A percentile compares a stretch with the other conserved stretches of the same genome.
phyloP scores from a whole-genome alignment of 2,888 invertebrate species.

The Steromphala cineraria region DNA sequence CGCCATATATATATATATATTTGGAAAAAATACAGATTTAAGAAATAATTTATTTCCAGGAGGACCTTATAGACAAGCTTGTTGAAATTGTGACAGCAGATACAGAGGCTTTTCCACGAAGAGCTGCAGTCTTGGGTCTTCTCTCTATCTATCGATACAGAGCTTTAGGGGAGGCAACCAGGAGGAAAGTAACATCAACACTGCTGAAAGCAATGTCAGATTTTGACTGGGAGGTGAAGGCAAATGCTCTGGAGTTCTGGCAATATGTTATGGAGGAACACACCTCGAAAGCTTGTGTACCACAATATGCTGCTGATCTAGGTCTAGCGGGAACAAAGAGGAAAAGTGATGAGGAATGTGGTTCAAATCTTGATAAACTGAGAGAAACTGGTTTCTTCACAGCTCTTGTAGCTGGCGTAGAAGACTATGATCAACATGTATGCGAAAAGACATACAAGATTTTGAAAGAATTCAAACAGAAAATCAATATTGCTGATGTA shows the following conservation, averaged over 20 bases:
- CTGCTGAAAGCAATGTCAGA: conserved; percentile 43
- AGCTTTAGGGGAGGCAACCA: background rate
- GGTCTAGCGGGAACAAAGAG: background rate
- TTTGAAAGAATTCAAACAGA: conserved; percentile 18
- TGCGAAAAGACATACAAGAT: conserved; percentile 34
- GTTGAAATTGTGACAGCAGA: conserved; percentile 43
- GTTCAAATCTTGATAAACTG: background rate
- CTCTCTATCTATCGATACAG: conserved; percentile 15
- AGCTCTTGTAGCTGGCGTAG: conserved; percentile 23
- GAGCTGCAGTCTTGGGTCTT: conserved; percentile 52
- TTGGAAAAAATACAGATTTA: too few species aligned
- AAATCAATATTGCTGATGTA: background rate
- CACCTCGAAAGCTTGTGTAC: background rate
- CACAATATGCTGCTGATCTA: conserved; percentile 19
- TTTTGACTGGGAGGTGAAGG: conserved; percentile 69
- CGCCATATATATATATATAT: too few species aligned
- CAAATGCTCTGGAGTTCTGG: conserved; percentile 50
- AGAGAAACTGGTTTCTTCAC: conserved; percentile 21
- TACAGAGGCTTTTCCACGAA: conserved; percentile 61
- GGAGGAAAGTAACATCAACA: conserved; percentile 4
- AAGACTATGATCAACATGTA: conserved; percentile 45
- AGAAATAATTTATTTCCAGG: background rate
- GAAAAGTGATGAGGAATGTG: background rate
- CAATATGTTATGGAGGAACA: conserved; percentile 26
- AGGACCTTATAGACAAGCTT: background rate